These are phyloP conservation scores for Megaceryle maxima DNA, from an alignment of 2,113 vertebrate genomes.

Conservation along the genomic window DNA sequence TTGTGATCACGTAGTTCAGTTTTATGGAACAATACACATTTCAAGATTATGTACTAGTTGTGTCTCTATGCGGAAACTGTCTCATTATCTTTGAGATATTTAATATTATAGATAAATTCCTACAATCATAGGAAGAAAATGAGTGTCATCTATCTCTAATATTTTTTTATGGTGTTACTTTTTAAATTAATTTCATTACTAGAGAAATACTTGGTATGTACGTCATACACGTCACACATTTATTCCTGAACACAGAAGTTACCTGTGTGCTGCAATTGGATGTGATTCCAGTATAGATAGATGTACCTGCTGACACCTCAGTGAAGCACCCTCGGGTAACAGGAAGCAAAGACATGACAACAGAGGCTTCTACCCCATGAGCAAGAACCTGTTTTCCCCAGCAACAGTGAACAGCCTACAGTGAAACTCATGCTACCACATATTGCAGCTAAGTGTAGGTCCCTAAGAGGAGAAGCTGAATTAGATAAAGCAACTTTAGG, in stretches of 20 bases:
- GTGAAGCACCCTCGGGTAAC: background rate
- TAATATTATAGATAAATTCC: constrained; percentile 61
- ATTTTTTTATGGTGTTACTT: background rate
- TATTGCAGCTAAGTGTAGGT: background rate
- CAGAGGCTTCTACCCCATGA: background rate
- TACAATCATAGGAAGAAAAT: background rate
- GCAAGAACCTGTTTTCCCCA: background rate
- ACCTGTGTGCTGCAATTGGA: background rate
- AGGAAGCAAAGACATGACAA: background rate
- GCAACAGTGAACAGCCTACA: background rate
- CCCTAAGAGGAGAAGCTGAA: background rate
- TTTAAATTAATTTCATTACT: background rate
- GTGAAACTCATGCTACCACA: background rate
- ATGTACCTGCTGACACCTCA: background rate
- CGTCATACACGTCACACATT: background rate
- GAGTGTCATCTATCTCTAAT: background rate
- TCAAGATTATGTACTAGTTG: constrained; percentile 16
- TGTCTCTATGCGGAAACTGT: constrained; percentile 29
- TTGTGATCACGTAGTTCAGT: background rate
- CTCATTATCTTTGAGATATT: constrained; percentile 51
- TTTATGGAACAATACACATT: background rate
- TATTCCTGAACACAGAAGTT: background rate
- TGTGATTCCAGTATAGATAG: background rate
- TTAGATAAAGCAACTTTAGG: background rate
- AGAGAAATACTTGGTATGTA: background rate